phyloP scores from a whole-genome alignment of 2,888 invertebrate species.

The Eupithecia vulgata region DNA sequence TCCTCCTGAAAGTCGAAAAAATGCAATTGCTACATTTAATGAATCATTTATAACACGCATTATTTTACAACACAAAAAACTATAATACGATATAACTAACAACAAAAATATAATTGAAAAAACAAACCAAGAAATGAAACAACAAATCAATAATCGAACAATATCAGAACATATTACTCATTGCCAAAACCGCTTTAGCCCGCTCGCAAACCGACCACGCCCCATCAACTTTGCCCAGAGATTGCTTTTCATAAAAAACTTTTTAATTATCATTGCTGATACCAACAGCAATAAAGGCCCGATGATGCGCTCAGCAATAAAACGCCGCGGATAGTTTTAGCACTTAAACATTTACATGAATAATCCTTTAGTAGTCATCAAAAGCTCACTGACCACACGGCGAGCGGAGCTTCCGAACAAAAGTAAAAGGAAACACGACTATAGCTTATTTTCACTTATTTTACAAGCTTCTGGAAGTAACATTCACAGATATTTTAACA shows the following conservation, averaged over 20 bases:
- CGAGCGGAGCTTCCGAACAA: slow-evolving; percentile 7
- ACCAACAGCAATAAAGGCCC: slow-evolving; percentile 30
- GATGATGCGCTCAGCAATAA: slow-evolving; percentile 40
- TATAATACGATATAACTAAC: no score
- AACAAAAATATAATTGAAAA: background rate
- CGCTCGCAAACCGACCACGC: slow-evolving; percentile 26
- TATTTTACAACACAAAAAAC: background rate
- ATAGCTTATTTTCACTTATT: slow-evolving; percentile 12
- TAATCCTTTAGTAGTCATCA: slow-evolving; percentile 41
- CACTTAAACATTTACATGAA: slow-evolving; percentile 38
- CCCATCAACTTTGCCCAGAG: slow-evolving; percentile 27
- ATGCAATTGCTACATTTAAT: background rate
- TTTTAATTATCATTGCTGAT: slow-evolving; percentile 47
- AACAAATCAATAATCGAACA: background rate
- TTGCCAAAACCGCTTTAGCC: slow-evolving; percentile 8
- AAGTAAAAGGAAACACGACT: slow-evolving; percentile 1
- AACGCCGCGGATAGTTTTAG: slow-evolving; percentile 44
- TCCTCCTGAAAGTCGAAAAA: background rate
- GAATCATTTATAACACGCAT: background rate
- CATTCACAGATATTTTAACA: background rate
- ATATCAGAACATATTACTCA: slow-evolving; percentile 6
- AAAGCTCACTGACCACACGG: slow-evolving; percentile 46
- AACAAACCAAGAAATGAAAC: background rate
- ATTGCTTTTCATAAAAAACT: slow-evolving; percentile 44
- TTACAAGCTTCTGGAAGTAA: background rate